Base-by-base conservation (phyloP, 2,888 invertebrate species). In the Hirtodrosophila trivittata region DNA sequence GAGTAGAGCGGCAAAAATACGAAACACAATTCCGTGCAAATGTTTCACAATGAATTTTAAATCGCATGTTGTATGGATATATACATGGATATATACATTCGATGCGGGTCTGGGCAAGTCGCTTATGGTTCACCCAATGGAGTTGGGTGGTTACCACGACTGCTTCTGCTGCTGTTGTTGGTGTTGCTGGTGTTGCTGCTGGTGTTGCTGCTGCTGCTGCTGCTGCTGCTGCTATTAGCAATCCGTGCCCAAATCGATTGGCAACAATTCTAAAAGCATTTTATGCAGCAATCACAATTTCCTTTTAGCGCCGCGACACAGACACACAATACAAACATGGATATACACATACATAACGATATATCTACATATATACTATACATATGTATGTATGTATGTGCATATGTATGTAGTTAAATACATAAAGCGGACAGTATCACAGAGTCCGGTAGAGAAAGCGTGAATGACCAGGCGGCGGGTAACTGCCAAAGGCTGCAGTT, bases 221-320 rank as follows among this genome's bases (percentile, higher is more conserved):
- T 33, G 62, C 13, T 54, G 41, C 54, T 9, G 38, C 14, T 58
- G 70, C 75, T 59, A 57, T 73, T 80, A 68, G 78, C 80, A 85
- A 85, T 82, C 76, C 80, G 58, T 83, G 72, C 86, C 77, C 62
- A 77, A 82, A 82, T 82, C 81, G 86, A 82, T 82, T 86, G 86
- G 84, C 81, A 82, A 81, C 84, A 70, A 75, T 84, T 86, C 81
- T 86, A 77, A 84, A 80, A 86, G 84, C 84, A 80, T 81, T 86
- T 82, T 84, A 85, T 80, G 71, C 74, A 76, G 73, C 84, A 82
- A 80, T 82, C 84, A 76, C 84, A 80, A 86, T 86, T 77, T 82
- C 81, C 86, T 81, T 80, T 86, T 80, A 77, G 60, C 83, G 69
- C 69, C 65, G 58, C 75, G 58, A 69, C 74, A 45, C 38, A 54